phyloP scores from a whole-genome alignment of 1,140 invertebrate species.

The Drosophila nikananu region DNA sequence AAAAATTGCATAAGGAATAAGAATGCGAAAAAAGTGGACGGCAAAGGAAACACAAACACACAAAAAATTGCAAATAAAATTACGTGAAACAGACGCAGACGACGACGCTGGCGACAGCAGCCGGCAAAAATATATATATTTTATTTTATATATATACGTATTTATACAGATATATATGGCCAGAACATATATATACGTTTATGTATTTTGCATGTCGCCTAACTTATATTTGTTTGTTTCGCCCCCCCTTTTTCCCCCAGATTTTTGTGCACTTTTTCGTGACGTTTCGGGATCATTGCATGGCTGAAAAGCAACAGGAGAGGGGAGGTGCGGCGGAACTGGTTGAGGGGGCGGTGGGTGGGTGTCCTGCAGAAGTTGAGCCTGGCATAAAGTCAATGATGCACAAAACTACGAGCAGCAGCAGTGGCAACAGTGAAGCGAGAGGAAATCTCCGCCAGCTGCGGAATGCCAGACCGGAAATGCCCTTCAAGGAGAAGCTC shows the following conservation, averaged over 20 bases:
- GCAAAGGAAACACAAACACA: conserved; percentile 14
- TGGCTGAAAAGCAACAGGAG: conserved; percentile 25
- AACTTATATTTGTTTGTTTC: conserved; percentile 68
- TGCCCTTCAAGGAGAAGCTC: background rate
- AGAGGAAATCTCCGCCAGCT: conserved; percentile 6
- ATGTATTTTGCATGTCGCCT: conserved; percentile 58
- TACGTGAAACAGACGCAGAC: conserved; percentile 55
- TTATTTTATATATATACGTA: background rate
- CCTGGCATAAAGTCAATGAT: conserved; percentile 67
- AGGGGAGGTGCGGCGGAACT: no score
- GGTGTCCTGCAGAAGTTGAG: conserved; percentile 30
- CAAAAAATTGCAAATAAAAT: conserved; percentile 56
- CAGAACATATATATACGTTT: conserved; percentile 14
- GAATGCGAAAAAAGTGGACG: conserved; percentile 34
- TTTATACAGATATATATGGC: background rate
- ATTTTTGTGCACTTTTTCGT: conserved; percentile 38
- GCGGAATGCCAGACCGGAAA: background rate
- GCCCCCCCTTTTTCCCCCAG: conserved; percentile 10
- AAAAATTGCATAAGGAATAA: conserved; percentile 49
- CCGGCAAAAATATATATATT: conserved; percentile 9
- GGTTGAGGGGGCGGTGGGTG: background rate
- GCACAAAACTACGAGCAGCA: conserved; percentile 57
- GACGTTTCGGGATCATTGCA: conserved; percentile 65
- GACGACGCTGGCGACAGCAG: conserved; percentile 52
- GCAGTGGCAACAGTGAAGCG: conserved; percentile 31